Conservation (phyloP, 2,888 invertebrate species). For the Bursaphelenchus okinawaensis region DNA sequence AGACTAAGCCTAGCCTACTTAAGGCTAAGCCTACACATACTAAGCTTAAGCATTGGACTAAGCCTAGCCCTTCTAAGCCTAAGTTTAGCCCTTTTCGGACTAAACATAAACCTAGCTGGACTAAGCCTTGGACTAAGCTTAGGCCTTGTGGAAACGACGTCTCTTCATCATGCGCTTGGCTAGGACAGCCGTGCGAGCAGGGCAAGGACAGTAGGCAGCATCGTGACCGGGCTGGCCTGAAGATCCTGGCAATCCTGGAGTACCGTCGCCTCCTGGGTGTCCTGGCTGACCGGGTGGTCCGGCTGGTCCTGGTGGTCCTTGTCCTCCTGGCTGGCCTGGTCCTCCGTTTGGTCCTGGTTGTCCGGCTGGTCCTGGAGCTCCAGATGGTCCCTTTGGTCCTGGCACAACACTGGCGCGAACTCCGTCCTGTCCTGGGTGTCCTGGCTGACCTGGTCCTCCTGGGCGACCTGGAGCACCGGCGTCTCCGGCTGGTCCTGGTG, state of each 20-base stretch:
- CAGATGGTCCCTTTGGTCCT: constrained; percentile 42
- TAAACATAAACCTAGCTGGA: too few relatives aligned
- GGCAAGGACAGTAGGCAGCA: constrained; percentile 32
- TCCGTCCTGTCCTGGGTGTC: constrained; percentile 41
- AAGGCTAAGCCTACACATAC: too few relatives aligned
- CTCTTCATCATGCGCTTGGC: too few relatives aligned
- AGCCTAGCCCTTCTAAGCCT: too few relatives aligned
- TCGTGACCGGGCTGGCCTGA: constrained; percentile 29
- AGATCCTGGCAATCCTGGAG: constrained; percentile 26
- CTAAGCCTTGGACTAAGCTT: too few relatives aligned
- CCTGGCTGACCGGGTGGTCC: constrained; percentile 21
- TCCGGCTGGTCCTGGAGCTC: too few relatives aligned
- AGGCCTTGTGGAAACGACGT: not conserved
- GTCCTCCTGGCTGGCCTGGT: constrained; percentile 27
- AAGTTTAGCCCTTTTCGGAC: too few relatives aligned
- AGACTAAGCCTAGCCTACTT: too few relatives aligned
- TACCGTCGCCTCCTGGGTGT: constrained; percentile 20
- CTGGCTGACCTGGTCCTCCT: constrained; percentile 43
- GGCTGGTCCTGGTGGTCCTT: constrained; percentile 17
- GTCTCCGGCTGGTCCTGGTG: constrained; percentile 36
- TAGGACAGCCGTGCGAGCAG: constrained; percentile 34
- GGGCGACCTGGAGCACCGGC: constrained; percentile 12
- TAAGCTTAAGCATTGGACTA: too few relatives aligned
- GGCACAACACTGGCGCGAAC: constrained; percentile 22
- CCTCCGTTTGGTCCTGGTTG: constrained; percentile 19